These are phyloP conservation scores for Erinaceus europaeus DNA, from an alignment of 2,113 vertebrate species.

Conservation along the genomic window DNA sequence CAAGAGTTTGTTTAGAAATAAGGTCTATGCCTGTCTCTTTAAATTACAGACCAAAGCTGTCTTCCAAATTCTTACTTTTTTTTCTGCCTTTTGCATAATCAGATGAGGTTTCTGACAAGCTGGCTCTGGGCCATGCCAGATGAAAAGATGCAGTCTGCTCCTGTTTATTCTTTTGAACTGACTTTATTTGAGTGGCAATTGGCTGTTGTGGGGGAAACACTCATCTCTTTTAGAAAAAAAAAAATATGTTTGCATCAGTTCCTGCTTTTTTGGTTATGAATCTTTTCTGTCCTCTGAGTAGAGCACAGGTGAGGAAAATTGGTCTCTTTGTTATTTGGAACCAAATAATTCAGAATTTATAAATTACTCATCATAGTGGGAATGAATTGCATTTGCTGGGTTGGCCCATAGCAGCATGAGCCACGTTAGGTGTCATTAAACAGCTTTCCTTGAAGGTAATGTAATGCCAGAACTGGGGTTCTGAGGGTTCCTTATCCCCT, in stretches of 20 bases:
- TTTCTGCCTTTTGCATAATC: background rate
- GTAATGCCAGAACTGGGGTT: background rate
- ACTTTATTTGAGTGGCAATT: background rate
- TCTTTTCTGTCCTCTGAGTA: background rate
- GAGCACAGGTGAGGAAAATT: background rate
- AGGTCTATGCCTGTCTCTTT: slow-evolving; percentile 10
- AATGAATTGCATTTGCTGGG: background rate
- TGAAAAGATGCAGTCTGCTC: slow-evolving; percentile 10
- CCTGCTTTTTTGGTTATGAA: background rate
- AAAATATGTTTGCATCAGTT: background rate
- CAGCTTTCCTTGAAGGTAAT: background rate
- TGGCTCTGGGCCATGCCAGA: background rate
- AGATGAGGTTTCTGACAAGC: background rate
- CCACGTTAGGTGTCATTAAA: background rate
- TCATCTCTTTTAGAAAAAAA: background rate
- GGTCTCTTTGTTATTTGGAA: background rate
- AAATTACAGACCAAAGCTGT: background rate
- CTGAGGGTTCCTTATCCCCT: background rate
- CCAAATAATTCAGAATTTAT: background rate
- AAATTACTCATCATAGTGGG: background rate
- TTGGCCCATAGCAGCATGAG: background rate
- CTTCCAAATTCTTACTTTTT: background rate
- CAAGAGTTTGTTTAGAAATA: slow-evolving; percentile 32
- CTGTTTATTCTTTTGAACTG: background rate
- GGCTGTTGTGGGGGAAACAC: background rate